Percentiles rank a stretch among this genome's conserved stretches.
Conservation (phyloP, 2,113 vertebrate species). For the Psittacula cyanocephala region DNA sequence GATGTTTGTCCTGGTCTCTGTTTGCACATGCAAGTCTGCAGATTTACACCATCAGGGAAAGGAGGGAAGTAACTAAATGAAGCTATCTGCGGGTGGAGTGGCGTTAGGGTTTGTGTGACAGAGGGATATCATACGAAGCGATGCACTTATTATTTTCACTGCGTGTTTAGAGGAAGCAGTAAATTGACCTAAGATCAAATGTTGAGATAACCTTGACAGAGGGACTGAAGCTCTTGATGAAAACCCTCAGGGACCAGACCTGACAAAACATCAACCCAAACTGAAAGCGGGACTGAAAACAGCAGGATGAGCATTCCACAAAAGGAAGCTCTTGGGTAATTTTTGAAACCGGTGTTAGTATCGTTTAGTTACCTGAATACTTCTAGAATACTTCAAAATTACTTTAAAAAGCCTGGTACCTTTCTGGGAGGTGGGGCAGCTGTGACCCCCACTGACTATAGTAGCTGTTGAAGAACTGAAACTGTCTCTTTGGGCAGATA, state of each 20-base stretch:
- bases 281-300: not conserved
- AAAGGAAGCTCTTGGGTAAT: not conserved
- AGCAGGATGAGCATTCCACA: not conserved
- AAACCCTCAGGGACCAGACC: not conserved
- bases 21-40: slow-evolving; percentile 49
- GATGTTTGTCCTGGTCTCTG: slow-evolving; percentile 39
- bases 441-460: not conserved
- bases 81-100: not conserved
- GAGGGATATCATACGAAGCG: accelerated
- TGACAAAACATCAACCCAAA: not conserved
- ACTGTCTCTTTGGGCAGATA: not conserved
- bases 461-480: not conserved
- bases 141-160: not conserved
- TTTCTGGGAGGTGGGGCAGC: not conserved
- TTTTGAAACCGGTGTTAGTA: not conserved
- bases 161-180: slow-evolving; percentile 29
- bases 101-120: not conserved
- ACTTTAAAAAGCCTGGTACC: not conserved
- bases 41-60: slow-evolving; percentile 34
- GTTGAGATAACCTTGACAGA: slow-evolving; percentile 6
- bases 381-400: not conserved
- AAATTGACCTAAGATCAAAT: slow-evolving; percentile 41
- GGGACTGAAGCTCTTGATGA: not conserved
- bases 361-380: not conserved
- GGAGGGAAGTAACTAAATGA: not conserved